Conservation (phyloP, 1,140 invertebrate genomes). For the Araneus ventricosus region DNA sequence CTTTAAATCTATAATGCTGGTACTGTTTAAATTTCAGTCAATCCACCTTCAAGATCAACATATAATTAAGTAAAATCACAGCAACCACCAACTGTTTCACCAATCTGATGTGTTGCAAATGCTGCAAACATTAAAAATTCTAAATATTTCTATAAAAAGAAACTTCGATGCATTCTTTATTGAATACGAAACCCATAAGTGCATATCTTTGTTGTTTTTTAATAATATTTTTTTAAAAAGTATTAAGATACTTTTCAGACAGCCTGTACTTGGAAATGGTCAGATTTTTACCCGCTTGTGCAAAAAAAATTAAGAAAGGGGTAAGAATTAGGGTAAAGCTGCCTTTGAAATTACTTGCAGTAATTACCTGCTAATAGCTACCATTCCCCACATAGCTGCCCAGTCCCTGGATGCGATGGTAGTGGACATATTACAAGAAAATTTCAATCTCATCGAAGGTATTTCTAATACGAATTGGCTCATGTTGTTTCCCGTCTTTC, state of each 20-base stretch:
- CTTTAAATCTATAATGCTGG: too few species aligned
- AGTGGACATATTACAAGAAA: conserved; percentile 81
- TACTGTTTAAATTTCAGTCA: too few species aligned
- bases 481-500: conserved; percentile 71
- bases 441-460: conserved; percentile 81
- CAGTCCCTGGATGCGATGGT: conserved; percentile 81
- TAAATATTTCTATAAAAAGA: too few species aligned
- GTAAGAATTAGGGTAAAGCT: conserved; percentile 14
- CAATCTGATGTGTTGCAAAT: too few species aligned
- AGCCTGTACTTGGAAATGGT: background rate
- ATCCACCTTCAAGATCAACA: too few species aligned
- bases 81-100: too few species aligned
- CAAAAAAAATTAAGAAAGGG: background rate
- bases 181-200: too few species aligned
- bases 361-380: conserved; percentile 62
- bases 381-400: conserved; percentile 78
- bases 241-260: background rate
- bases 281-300: background rate
- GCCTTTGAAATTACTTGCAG: conserved; percentile 36
- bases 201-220: too few species aligned
- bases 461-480: conserved; percentile 68
- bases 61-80: too few species aligned
- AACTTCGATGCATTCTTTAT: too few species aligned
- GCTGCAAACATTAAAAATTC: too few species aligned
- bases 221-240: too few species aligned